Conservation (phyloP, 2,113 vertebrate genomes). For the Corythaeola cristata region DNA sequence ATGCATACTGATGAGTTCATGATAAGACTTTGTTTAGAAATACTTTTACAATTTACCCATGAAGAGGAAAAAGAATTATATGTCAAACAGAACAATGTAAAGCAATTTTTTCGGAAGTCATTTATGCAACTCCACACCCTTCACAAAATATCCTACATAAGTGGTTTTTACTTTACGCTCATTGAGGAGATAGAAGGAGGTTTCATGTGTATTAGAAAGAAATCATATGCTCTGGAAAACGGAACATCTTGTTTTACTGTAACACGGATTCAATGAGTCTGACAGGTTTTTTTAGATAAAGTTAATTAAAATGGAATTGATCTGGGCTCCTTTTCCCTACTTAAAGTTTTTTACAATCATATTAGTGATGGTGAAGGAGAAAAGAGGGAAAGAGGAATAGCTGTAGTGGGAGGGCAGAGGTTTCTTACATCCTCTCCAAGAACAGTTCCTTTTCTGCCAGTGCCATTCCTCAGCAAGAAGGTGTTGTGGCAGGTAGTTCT, state of each 20-base stretch:
- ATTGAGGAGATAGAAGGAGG: conserved; percentile 10
- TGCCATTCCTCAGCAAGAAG: not conserved
- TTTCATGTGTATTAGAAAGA: not conserved
- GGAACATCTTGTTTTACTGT: not conserved
- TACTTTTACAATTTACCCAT: conserved; percentile 71
- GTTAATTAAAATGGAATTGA: conserved; percentile 41
- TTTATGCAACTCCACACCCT: conserved; percentile 53
- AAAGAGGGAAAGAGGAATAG: not conserved
- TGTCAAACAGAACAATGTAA: conserved; percentile 62
- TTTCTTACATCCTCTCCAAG: not conserved
- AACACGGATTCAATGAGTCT: not conserved
- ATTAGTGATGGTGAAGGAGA: not conserved
- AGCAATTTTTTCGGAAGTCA: conserved; percentile 59
- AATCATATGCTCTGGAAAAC: not conserved
- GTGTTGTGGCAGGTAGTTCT: not conserved
- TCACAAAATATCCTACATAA: not conserved
- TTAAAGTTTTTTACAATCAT: not conserved
- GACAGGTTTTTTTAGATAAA: conserved; percentile 13
- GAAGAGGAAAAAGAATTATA: conserved; percentile 61
- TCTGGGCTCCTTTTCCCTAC: not conserved
- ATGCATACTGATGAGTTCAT: conserved; percentile 79
- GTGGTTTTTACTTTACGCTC: conserved; percentile 16
- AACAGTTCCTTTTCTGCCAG: not conserved
- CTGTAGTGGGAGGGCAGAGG: not conserved
- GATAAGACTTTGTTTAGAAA: conserved; percentile 79